Evolutionary conservation across 2,113 vertebrate genomes (phyloP), one percentile per base, ranked within the genome.

Genomic region (Tyrannus savana): DNA sequence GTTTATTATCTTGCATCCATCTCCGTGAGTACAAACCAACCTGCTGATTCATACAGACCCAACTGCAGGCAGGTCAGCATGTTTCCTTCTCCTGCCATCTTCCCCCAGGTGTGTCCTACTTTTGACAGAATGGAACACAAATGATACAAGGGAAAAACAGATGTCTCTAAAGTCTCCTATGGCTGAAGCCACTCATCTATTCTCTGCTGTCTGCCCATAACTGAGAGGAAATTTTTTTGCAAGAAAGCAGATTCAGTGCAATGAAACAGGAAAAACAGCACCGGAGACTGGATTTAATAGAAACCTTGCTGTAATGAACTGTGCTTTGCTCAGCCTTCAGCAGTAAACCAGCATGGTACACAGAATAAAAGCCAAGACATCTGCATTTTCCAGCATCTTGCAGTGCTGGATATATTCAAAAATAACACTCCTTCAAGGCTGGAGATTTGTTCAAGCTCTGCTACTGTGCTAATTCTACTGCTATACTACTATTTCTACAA

Each of bases 81-180:
- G 62, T 41, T 87, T 81, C 46, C 41, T 67, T 84, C 44, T 22
- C 35, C 28, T 55, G 39, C 35, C 67, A 52, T 85, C 76, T 49
- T 86, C 71, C 19, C 67, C 63, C 81, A 85, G 41, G 72, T 91
- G 71, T 62, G 74, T 89, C 63, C 94, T 88, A 59, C 87, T 95
- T 96, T 76, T 56, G 49, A 91, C 44, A 91, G 49, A 81, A 25
- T 39, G 41, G 37, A 94, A 95, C 35, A 95, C 35, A 92, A 89
- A 87, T 1, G 9, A 47, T 33, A 49, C 25, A 52, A 73, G 68
- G n/a, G 55, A 87, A 83, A 91, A 69, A 7, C 81, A 94, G n/a
- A 69, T 33, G 30, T 62, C 74, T 87, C 72, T 56, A 86, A 91
- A 90, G 60, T 27, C 66, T 86, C 39, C 80, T 53, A 30, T 22